Base-by-base conservation (phyloP, 2,113 vertebrate genomes). In the Salvelinus sp. region DNA sequence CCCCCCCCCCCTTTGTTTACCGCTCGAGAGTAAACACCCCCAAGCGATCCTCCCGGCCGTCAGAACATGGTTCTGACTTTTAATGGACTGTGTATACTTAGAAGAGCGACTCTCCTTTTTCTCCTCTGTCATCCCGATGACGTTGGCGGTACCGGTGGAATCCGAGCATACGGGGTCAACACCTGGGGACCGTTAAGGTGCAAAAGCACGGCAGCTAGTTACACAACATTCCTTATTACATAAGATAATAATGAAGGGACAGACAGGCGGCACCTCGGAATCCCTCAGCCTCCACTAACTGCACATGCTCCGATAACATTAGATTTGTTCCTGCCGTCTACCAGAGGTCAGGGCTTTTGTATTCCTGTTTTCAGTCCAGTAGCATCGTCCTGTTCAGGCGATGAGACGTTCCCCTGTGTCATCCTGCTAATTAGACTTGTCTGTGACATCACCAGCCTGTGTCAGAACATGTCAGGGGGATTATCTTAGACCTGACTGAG, bases 61-160 rank as follows among this genome's bases (percentile, higher is more conserved):
- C 28, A 22, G 4, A 47, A 72, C 57, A 12, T 18, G 60, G 28
- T 2, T 73, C 69, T 73, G 83, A 77, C 77, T 84, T 87, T 83
- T 87, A 89, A 89, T 86, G 84, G 87, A 81, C 6, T 62, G 66
- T 69, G 20, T 67, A 66, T 80, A 9, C 38, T 22, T 23, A 22
- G 18, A 60, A 60, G 20, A 60, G 58, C 48, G 16, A 14, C 38
- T 38, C 38, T 2, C 38, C 1, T 2, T n/a, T 60, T 18, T 60
- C 12, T 50, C 14, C 48, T 9, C 48, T 14, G 16, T 60, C 58
- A 6, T n/a, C 58, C 16, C 5, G 7, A 4, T 60, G 58, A 60
- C 20, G 58, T 60, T n/a, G 20, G 18, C 4, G 6, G 18, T 7
- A 60, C n/a, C 5, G 3, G 4, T n/a, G 58, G 58, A 20, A 60